A percentile compares a stretch with the other conserved stretches of the same genome.
Evolutionary conservation across 2,113 vertebrate species (phyloP).

Genomic region (Dascyllus trimaculatus): DNA sequence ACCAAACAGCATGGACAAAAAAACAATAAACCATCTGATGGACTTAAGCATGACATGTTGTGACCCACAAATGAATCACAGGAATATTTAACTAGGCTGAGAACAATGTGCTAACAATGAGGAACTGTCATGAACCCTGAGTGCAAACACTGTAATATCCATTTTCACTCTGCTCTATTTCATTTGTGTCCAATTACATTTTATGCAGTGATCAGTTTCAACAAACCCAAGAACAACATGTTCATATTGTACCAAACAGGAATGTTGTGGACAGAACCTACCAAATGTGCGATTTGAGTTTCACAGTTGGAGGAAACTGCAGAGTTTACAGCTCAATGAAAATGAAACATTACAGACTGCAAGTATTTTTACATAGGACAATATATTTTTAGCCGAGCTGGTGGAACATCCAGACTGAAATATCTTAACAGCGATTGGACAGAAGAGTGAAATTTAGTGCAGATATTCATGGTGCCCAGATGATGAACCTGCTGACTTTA

Average conservation of each 20-base stretch:
- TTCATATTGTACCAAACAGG: conserved; percentile 2
- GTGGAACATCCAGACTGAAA: too few relatives aligned
- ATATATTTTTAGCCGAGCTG: too few relatives aligned
- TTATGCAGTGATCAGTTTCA: not conserved
- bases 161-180: conserved; percentile 1
- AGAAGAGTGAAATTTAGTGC: too few relatives aligned
- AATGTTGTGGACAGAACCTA: not conserved
- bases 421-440: too few relatives aligned
- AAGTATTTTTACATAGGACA: not conserved
- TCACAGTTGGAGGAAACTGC: not conserved
- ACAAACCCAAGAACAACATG: not conserved
- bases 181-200: conserved; percentile 9
- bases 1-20: not conserved
- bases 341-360: not conserved
- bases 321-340: not conserved
- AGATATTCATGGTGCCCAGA: not conserved
- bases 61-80: conserved; percentile 35
- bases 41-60: not conserved
- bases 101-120: conserved; percentile 1
- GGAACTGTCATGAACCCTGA: not conserved
- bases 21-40: not conserved
- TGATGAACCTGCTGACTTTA: not conserved
- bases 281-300: not conserved
- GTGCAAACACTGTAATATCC: not conserved
- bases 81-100: conserved; percentile 28